Base-by-base conservation (phyloP, 2,888 invertebrate species). In the Habroteleia sp. region DNA sequence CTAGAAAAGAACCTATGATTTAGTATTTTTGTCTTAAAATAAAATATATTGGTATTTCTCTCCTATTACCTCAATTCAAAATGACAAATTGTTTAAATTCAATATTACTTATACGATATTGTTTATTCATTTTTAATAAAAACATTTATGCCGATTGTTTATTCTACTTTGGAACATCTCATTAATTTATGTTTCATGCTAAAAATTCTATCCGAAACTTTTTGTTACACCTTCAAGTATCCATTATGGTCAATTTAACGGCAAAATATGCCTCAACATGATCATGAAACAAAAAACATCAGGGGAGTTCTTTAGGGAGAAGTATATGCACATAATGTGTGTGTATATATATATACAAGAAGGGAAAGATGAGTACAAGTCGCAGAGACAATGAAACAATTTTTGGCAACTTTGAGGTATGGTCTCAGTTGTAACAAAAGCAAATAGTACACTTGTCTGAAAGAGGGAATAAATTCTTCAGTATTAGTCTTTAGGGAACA, bases 351-450 rank as follows among this genome's bases (percentile, higher is more conserved):
- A 25, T 20, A 31, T 10, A 37, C 17, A 37, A 42, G 37, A 14
- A 52, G 50, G 63, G 41, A 63, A 48, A 46, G 31, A 62, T 10
- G 46, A 56, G 33, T 27, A 72, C 52, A 62, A 48, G 56, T 56
- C 52, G 31, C 31, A 14, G 29, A 56, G 71, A 72, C 71, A 72
- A 72, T 72, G 71, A 63, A 72, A 72, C 63, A 56, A 72, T 71
- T 72, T 68, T 72, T 72, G 71, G 71, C 63, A 63, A 72, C 62
- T 63, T 56, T 63, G 62, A 63, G 48, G 31, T 37, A 41, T 44
- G 42, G 63, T 72, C 71, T 63, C 71, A 17, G 56, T 37, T 41
- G 63, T 63, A 48, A 63, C 46, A 63, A 48, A 56, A 48, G 71
- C 63, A 72, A 72, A 72, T 41, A 72, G 35, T 56, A 48, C 41